Base-by-base conservation (phyloP, 2,888 invertebrate species). In the Rapana venosa region DNA sequence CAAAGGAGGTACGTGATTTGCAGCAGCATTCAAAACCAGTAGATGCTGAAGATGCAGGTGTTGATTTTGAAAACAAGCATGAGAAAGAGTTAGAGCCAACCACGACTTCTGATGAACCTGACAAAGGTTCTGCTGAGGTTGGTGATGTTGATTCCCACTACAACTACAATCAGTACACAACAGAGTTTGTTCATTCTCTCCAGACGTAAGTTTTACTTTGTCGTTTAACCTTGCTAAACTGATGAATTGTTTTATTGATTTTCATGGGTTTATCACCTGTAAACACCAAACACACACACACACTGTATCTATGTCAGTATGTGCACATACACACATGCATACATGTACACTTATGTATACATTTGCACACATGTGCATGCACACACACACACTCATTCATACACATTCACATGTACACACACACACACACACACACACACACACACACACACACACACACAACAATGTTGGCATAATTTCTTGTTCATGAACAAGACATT, bases 121-220 rank as follows among this genome's bases (percentile, higher is more conserved):
- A 58, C 15, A 86, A 86, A 26, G 17, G n/a, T 66, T 30, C 84
- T 20, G 30, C 26, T 56, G 58, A 61, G 30, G 87, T 87, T 47
- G 87, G 22, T n/a, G 87, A 87, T 81, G 81, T 81, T 20, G 88
- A 88, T 47, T 88, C 81, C 47, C 79, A 81, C 84, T 88, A 88
- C 70, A 88, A 88, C 84, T 88, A 88, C 61, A 81, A 88, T 70
- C 84, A 88, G 81, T 88, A 88, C 30, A 81, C 88, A 32, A 84
- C 84, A 30, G 20, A 88, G 26, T 88, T 88, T 88, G 88, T 88
- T 20, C 88, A 88, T 81, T 88, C 88, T 35, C 88, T 88, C 32
- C 88, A 88, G 56, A 88, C 88, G 88, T 88, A 32, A 88, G 88
- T 88, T 70, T 30, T 85, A 17, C 58, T 85, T 56, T 85, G 4